Conservation (phyloP, 1,140 invertebrate genomes). For the Leptinotarsa texana region DNA sequence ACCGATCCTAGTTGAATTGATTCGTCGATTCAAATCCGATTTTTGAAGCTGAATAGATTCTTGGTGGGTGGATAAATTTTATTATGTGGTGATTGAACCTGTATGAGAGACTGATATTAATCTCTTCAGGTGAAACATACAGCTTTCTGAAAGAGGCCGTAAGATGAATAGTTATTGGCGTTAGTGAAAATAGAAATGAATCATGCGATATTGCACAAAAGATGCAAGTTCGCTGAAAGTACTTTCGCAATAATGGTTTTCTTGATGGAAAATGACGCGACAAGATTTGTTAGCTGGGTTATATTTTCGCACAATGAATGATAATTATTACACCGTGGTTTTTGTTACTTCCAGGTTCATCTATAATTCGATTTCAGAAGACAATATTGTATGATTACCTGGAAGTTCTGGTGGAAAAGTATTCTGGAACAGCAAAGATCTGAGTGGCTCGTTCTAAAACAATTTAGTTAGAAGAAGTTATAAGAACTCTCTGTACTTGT, state of each 20-base stretch:
- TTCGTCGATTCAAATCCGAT: constrained; percentile 13
- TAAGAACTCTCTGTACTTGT: too few species aligned
- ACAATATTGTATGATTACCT: too few species aligned
- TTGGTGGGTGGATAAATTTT: constrained; percentile 18
- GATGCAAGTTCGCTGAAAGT: not conserved
- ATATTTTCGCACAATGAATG: too few species aligned
- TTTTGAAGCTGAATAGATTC: constrained; percentile 12
- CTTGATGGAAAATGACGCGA: not conserved
- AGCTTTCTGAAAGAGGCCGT: not conserved
- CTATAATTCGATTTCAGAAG: too few species aligned
- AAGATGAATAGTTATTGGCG: constrained; percentile 5
- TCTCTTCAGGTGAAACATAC: constrained; percentile 13
- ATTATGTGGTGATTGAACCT: constrained; percentile 21
- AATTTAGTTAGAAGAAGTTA: too few species aligned
- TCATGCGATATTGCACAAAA: not conserved
- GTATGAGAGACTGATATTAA: constrained; percentile 9
- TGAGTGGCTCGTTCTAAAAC: too few species aligned
- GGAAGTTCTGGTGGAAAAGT: too few species aligned
- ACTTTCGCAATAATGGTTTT: not conserved
- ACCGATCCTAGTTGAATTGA: constrained; percentile 21
- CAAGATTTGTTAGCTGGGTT: too few species aligned
- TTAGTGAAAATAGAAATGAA: not conserved
- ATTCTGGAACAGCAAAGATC: too few species aligned
- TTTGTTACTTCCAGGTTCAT: too few species aligned
- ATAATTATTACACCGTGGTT: too few species aligned